Evolutionary conservation across 2,888 invertebrate species (phyloP), one percentile per base, ranked within the genome.

Genomic region (Campoplex nolae): DNA sequence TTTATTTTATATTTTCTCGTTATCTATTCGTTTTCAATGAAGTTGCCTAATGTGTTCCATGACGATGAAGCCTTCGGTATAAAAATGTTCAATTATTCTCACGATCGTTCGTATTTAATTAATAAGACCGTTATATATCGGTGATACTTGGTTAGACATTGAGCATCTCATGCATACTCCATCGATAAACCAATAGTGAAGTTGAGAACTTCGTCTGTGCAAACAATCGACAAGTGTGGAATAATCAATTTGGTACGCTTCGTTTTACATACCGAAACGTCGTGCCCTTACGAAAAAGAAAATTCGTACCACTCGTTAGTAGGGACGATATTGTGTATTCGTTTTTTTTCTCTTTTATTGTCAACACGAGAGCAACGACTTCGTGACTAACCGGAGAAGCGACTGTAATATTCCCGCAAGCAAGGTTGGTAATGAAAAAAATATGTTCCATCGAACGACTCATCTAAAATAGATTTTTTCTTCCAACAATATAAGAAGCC

Each of bases 181-280:
- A 9, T 28, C 32, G 16, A 28, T 62, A 62, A 6, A 62, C 16
- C 0, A 62, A 16, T 3, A 32, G 16, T 13, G 32, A 62, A 62
- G 32, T 32, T 62, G 32, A 16, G 1, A 62, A 32, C 32, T 62
- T 32, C 62, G 32, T 32, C 32, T 62, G 62, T 62, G 62, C 32
- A 62, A 62, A 62, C 32, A 16, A 62, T 62, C 32, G 62, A 62
- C 62, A 62, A 32, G 62, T 62, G 62, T 62, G 16, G 32, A 58
- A 32, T 32, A 32, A 32, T 32, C 32, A 62, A 6, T 62, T 16
- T 32, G 16, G 1, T 2, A 2, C 62, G 62, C 32, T 62, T 62
- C 16, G 6, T 62, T 62, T 32, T 28, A 28, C 11, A 28, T 13
- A 16, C 16, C 32, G 6, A 32, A 32, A 16, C 62, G 32, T 62